Conservation (phyloP, 2,888 invertebrate genomes). For the Glyphotaelius pellucidus region DNA sequence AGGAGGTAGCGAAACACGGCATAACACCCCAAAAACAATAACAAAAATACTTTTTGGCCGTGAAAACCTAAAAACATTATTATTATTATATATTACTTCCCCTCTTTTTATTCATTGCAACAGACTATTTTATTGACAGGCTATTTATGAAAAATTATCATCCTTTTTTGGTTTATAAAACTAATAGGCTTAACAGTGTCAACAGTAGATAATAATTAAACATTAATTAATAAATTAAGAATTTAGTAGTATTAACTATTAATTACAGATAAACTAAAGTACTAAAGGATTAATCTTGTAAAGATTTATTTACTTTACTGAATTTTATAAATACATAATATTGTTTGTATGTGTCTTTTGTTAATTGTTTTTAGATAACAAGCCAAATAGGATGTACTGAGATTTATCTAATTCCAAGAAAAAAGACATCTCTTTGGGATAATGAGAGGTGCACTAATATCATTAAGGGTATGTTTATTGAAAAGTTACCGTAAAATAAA, state of each 20-base stretch:
- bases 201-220: no score
- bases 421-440: slow-evolving; percentile 70
- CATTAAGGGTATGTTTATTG: slow-evolving; percentile 46
- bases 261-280: neutral
- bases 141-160: neutral
- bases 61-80: no score
- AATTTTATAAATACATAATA: no score
- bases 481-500: neutral
- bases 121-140: neutral
- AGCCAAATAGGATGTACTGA: slow-evolving; percentile 71
- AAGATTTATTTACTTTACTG: no score
- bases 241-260: neutral
- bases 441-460: slow-evolving; percentile 67
- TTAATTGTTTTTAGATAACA: slow-evolving; percentile 75
- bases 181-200: no score
- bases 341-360: neutral
- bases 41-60: no score
- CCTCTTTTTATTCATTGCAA: no score
- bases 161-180: neutral
- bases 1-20: no score
- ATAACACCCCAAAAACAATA: no score
- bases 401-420: slow-evolving; percentile 72
- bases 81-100: no score
- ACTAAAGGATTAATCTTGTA: no score
- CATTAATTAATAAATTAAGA: no score